A percentile compares a stretch with the other conserved stretches of the same genome.
phyloP scores from a whole-genome alignment of 2,888 invertebrate species.

The Chloromyia formosa region DNA sequence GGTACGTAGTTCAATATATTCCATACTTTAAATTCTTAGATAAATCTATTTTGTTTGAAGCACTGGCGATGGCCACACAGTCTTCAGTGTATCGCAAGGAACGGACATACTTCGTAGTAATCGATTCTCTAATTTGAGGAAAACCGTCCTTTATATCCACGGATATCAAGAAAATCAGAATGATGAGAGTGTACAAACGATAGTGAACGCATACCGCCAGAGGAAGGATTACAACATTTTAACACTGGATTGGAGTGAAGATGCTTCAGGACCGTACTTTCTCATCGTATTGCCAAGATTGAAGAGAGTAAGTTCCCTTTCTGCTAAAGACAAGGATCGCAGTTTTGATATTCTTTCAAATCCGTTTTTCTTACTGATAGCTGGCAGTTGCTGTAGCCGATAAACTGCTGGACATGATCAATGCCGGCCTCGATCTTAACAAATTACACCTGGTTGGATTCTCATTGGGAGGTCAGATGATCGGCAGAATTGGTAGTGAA shows the following conservation, averaged over 20 bases:
- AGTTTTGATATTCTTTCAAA: background rate
- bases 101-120: background rate
- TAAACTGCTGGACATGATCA: conserved; percentile 58
- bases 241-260: conserved; percentile 59
- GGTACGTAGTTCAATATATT: too few species aligned
- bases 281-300: conserved; percentile 61
- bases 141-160: conserved; percentile 69
- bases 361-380: conserved; percentile 52
- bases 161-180: conserved; percentile 69
- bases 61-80: too few species aligned
- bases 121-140: background rate
- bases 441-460: conserved; percentile 42
- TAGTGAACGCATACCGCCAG: conserved; percentile 60
- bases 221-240: conserved; percentile 59
- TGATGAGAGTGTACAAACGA: conserved; percentile 68
- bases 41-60: too few species aligned
- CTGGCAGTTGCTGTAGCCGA: conserved; percentile 54
- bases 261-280: conserved; percentile 61
- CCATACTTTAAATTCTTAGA: too few species aligned
- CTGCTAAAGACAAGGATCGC: background rate
- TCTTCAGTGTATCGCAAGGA: too few species aligned
- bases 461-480: conserved; percentile 45
- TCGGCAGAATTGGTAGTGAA: conserved; percentile 52
- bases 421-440: conserved; percentile 56
- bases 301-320: conserved; percentile 56